Base-by-base conservation (phyloP, 2,113 vertebrate species). In the cat (Felis catus) region DNA sequence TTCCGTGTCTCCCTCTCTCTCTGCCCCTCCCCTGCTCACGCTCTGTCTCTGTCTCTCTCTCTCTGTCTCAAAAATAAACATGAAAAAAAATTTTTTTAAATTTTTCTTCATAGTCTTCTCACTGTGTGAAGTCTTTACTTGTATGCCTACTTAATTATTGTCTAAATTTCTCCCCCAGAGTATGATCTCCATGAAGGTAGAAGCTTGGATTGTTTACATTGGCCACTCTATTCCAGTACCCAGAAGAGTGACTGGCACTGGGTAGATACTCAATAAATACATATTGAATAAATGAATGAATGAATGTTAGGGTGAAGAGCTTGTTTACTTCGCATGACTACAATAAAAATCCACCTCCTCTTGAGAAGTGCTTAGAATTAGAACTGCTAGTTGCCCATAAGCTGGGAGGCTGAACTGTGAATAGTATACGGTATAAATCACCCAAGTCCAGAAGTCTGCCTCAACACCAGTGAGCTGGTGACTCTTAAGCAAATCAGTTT, bases 31-130 rank as follows among this genome's bases (percentile, higher is more conserved):
- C 58, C 8, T 1, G 7, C 8, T 61, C 21, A 3, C 23, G 0
- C 18, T 61, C 58, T 61, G 4, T 61, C 58, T 61, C 58, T 23
- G 19, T 58, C 58, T 8, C 58, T 55, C 55, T 41, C 45, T 8
- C 45, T 45, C 45, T 45, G 45, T 55, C 55, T 55, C 18, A 55
- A 61, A 61, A 61, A 61, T 21, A 61, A 61, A 23, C 21, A 61
- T 61, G 21, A 61, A 61, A 61, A 23, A 15, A 58, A 3, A 10
- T 23, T 61, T 61, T 23, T 61, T 23, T 4, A 27, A 25, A 33
- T 39, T 33, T 63, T 93, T 79, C 82, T 79, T 79, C 36, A 68
- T n/a, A 41, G 63, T 55, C 36, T 68, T 79, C 36, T 85, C 39
- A 23, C 33, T 51, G 1, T 4, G 18, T 48, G 55, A 51, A 84